Evolutionary conservation across 2,888 invertebrate species (phyloP).

Genomic region (Tribolium freemani): DNA sequence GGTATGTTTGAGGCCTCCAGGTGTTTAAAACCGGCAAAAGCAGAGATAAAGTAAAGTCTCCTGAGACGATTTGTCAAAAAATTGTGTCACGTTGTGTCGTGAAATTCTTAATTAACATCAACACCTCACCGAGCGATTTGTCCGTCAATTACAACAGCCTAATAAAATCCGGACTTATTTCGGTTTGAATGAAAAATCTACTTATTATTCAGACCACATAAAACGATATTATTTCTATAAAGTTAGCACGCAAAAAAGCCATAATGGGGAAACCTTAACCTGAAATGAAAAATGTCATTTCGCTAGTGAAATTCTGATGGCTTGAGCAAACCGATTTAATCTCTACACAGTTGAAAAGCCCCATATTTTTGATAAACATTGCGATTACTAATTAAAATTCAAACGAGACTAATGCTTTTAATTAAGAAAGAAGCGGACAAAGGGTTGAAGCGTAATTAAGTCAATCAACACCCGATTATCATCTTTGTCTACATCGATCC

Average conservation of each 20-base stretch:
- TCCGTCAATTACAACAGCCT: background rate
- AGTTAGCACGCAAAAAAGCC: constrained; percentile 46
- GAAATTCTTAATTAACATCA: background rate
- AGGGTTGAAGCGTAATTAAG: background rate
- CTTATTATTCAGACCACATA: constrained; percentile 43
- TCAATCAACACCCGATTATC: background rate
- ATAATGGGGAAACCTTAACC: constrained; percentile 48
- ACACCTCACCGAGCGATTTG: background rate
- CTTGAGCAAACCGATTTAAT: background rate
- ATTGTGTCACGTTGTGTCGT: too few relatives aligned
- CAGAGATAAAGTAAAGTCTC: too few relatives aligned
- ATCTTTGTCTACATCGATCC: background rate
- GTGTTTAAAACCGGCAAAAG: too few relatives aligned
- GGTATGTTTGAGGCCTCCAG: too few relatives aligned
- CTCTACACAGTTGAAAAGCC: background rate
- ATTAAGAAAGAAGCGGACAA: too few relatives aligned
- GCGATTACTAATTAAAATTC: too few relatives aligned
- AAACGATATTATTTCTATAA: constrained; percentile 43
- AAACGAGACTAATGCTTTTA: too few relatives aligned
- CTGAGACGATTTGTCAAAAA: too few relatives aligned
- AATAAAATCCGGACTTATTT: constrained; percentile 17
- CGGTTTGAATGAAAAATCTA: constrained; percentile 42
- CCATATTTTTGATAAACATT: too few relatives aligned
- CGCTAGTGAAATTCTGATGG: background rate
- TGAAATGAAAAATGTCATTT: constrained; percentile 21